Base-by-base conservation (phyloP, 1,140 invertebrate species). In the Trichonephila clavata region DNA sequence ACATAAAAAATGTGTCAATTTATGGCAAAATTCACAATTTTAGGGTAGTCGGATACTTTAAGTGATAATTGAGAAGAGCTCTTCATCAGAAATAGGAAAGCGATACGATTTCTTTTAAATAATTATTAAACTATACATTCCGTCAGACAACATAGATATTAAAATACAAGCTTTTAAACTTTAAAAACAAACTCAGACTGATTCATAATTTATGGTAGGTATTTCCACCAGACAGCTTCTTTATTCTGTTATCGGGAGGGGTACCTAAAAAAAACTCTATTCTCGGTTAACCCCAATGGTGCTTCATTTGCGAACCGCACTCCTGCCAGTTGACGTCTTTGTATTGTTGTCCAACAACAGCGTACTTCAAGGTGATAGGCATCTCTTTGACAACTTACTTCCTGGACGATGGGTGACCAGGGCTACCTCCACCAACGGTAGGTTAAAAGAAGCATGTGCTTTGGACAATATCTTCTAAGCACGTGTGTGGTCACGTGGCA, bases 351-450 rank as follows among this genome's bases (percentile, higher is more conserved):
- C 71, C 71, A 32, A 77, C 71, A 77, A 77, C 71, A 77, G 71
- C 71, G 18, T 77, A 27, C 71, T 14, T 77, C 71, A 77, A 77
- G 18, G 71, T 77, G 71, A 77, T 77, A 77, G 71, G 71, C 71
- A 77, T 77, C 71, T 77, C 71, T 18, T 77, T 77, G 71, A 77
- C 71, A 77, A 77, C 32, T 77, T 77, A 77, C 71, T 77, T 77
- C 71, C 71, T 77, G 71, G 71, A 77, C 71, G 71, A 77, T 77
- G 71, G 71, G 71, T 77, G 71, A 77, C 71, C 71, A 77, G 18
- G 71, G 71, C 71, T 77, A 77, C 71, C 71, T 77, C 27, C 71
- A 16, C 18, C 32, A 77, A 18, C 27, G 39, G 16, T 77, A 27
- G 24, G 16, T 27, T 77, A 50, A 50, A 50, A 50, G 10, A 50